Evolutionary conservation across 2,888 invertebrate genomes (phyloP), one percentile per base, ranked within the genome.

Genomic region (Hirtodrosophila cameraria): DNA sequence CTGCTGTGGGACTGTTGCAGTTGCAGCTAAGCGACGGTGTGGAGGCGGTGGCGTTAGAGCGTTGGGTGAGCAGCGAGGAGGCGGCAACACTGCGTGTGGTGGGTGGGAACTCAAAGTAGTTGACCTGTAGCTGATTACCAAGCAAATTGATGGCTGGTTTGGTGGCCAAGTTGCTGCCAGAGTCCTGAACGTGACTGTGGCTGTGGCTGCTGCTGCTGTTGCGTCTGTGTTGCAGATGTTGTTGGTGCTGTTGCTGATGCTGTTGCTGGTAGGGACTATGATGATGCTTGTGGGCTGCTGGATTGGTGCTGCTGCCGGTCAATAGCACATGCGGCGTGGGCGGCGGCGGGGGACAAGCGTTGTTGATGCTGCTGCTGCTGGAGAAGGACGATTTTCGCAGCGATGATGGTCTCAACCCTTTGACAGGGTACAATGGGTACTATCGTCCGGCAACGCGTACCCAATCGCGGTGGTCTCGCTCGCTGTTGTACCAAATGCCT

Each of bases 401-500:
- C 80, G 90, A 89, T 86, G 89, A 85, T 87, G 89, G 89, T 88
- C 90, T 89, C 84, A 90, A 87, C 88, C 91, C 90, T 87, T 91
- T 90, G 79, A 88, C 89, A 89, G 91, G 91, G 89, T 91, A 89
- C 84, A 90, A 90, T 87, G 90, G 90, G 88, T 91, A 91, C 90
- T 91, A 91, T 90, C 90, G 90, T 77, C 91, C 90, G 86, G 90
- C 90, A 88, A 90, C 88, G 78, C 91, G 90, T 80, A 91, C 90
- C 90, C 90, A 91, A 89, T 90, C 90, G 85, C 90, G 91, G 83
- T 90, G 89, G 83, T 91, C 91, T 70, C 70, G 70, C 39, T 70
- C 70, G 83, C 91, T 91, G 82, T 90, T 90, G 87, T 91, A 91
- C 91, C 91, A 91, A 88, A 91, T 89, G 86, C 91, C 91, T 91